These are phyloP conservation scores for Sarcophaga carnaria DNA, from an alignment of 2,888 invertebrate genomes.

Conservation along the genomic window DNA sequence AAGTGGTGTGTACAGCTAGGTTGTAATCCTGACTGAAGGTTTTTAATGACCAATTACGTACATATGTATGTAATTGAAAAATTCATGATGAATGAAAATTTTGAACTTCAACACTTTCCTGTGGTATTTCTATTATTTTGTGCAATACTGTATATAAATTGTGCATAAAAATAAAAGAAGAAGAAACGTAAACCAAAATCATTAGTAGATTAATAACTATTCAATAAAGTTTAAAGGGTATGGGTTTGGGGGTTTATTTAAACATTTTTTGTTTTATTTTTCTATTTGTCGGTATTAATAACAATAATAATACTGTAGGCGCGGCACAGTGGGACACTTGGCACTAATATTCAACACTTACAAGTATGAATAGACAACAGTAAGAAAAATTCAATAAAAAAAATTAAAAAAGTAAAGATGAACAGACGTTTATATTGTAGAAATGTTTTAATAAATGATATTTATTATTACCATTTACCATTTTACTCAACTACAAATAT, in stretches of 20 bases:
- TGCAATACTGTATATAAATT: not conserved
- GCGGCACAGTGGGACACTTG: constrained; percentile 67
- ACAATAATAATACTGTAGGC: constrained; percentile 55
- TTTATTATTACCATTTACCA: constrained; percentile 48
- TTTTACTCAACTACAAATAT: constrained; percentile 1
- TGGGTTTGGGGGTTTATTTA: constrained; percentile 22
- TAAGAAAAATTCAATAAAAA: not conserved
- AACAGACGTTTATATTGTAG: not conserved
- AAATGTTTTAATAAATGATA: constrained; percentile 64
- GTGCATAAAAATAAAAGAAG: constrained; percentile 11
- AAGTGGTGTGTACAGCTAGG: too few species aligned
- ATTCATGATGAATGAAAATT: too few species aligned
- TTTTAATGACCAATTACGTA: too few species aligned
- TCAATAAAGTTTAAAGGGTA: constrained; percentile 61
- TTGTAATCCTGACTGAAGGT: too few species aligned
- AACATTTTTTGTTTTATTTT: constrained; percentile 4
- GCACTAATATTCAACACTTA: constrained; percentile 57
- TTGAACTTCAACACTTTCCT: too few species aligned
- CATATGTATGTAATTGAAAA: too few species aligned
- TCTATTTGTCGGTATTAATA: constrained; percentile 17
- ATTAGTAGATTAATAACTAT: constrained; percentile 64
- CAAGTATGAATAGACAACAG: not conserved
- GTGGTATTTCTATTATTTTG: too few species aligned
- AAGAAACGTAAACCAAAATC: constrained; percentile 39
- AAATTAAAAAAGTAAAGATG: not conserved